Base-by-base conservation (phyloP, 2,797 vertebrate species). In the Carapus acus region DNA sequence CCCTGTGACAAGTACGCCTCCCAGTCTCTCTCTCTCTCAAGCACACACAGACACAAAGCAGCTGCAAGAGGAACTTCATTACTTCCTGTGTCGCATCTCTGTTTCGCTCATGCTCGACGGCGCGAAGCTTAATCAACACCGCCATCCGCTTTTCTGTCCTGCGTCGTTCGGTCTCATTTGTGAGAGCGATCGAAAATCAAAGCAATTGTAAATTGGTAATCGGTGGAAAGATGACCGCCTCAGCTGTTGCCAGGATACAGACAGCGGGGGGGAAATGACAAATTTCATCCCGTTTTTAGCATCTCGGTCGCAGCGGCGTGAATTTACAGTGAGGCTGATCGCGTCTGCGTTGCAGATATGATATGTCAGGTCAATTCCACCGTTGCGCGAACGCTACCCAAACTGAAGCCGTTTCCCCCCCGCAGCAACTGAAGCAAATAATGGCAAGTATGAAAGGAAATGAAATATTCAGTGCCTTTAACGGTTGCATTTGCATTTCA, bases 1-100 rank as follows among this genome's bases (percentile, higher is more conserved):
- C 94, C 95, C 45, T 96, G 96, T 78, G 89, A 93, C 83, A 92
- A 93, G 96, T 99, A 80, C 37, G 15, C 17, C 3, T 18, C 2
- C n/a, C 23, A 14, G 36, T 21, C 24, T 1, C 34, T 27, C 24
- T 5, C 24, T 5, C 5, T 13, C 49, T 46, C 54, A n/a, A n/a
- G n/a, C 16, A 18, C 42, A 14, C 3, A 43, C 34, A 16, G 11
- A 43, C 54, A 39, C 23, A 19, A 9, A 37, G 53, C 46, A 9
- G 49, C 13, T 33, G 9, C 12, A 7, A 33, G 31, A 33, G 24
- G 9, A 27, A 7, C 12, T 40, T 54, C 7, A 29, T 36, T 27
- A 11, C 19, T 37, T 41, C 7, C 2, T 36, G 14, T 3, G 24
- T 23, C 19, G n/a, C n/a, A n/a, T n/a, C n/a, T n/a, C n/a, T n/a